A percentile compares a stretch with the other conserved stretches of the same genome.
Evolutionary conservation across 64 coral and sea anemone genomes (phyloP).

Genomic region (Stylophora pistillata): DNA sequence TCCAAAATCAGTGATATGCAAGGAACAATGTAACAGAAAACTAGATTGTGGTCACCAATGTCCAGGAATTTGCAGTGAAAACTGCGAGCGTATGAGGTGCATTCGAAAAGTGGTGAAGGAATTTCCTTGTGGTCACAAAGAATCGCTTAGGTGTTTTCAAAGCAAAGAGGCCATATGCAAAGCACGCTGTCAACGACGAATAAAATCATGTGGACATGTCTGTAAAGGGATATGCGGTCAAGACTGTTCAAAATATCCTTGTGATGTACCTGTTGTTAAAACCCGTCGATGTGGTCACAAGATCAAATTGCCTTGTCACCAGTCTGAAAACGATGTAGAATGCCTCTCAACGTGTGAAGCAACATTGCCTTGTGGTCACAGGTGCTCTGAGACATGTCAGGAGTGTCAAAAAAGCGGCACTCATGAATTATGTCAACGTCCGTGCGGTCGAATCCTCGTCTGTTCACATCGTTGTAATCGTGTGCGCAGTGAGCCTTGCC

Average conservation of each 20-base stretch:
- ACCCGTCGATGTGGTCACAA: conserved; percentile 50
- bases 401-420: conserved; percentile 20
- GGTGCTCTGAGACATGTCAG: conserved; percentile 45
- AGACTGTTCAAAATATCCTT: conserved; percentile 36
- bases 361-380: conserved; percentile 52
- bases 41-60: conserved; percentile 37
- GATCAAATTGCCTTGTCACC: conserved; percentile 23
- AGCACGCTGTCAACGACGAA: conserved; percentile 10
- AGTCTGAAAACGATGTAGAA: neutral
- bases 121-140: conserved; percentile 36
- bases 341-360: conserved; percentile 7
- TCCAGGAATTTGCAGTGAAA: conserved; percentile 10
- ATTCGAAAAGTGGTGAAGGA: conserved; percentile 11
- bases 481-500: conserved; percentile 52
- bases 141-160: neutral
- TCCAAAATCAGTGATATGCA: neutral
- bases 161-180: neutral
- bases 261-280: conserved; percentile 12
- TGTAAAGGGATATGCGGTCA: conserved; percentile 21
- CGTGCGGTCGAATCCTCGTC: conserved; percentile 44
- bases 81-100: conserved; percentile 44
- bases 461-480: conserved; percentile 67
- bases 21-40: conserved; percentile 2
- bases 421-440: conserved; percentile 52
- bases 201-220: neutral